Evolutionary conservation across 2,888 invertebrate species (phyloP), one percentile per base, ranked within the genome.

Genomic region (Tenodera sinensis): DNA sequence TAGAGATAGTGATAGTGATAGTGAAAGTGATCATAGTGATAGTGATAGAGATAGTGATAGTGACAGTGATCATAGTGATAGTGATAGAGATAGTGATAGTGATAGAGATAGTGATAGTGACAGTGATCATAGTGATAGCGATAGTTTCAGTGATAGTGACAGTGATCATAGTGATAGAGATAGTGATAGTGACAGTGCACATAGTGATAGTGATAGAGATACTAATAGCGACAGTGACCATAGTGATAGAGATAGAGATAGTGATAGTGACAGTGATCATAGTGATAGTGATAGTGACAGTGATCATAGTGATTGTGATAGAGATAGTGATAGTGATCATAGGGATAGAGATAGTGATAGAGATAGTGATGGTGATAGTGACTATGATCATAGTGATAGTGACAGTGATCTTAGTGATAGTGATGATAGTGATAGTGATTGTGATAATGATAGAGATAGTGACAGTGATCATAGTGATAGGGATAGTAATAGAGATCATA

Each of bases 21-120:
- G 84, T 54, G 89, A 89, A 34, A 89, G 83, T 84, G 83, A 89
- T 89, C 89, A 89, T 42, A 89, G 89, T 89, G 89, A 83, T 71
- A 34, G 89, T 89, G 83, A 83, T 87, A 89, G 88, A 27, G 89
- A 83, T 42, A 89, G 89, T 83, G 89, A 83, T 83, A 89, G 88
- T 84, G 83, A 42, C 89, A 83, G 83, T 54, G 89, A 47, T 83
- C 9, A 54, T 14, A 89, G 88, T 54, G 83, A 83, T 71, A 89
- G 89, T 86, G 89, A 83, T 89, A 89, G 89, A 83, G 89, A 84
- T 84, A 89, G 89, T 83, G 89, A 83, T 89, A 89, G 89, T 84
- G 89, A 89, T 89, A 89, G 89, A 42, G 83, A 89, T 89, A 89
- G 89, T 83, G 89, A 83, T 89, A 89, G 89, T 30, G 89, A 47